Base-by-base conservation (phyloP, 1,140 invertebrate species). In the Eueides isabella region DNA sequence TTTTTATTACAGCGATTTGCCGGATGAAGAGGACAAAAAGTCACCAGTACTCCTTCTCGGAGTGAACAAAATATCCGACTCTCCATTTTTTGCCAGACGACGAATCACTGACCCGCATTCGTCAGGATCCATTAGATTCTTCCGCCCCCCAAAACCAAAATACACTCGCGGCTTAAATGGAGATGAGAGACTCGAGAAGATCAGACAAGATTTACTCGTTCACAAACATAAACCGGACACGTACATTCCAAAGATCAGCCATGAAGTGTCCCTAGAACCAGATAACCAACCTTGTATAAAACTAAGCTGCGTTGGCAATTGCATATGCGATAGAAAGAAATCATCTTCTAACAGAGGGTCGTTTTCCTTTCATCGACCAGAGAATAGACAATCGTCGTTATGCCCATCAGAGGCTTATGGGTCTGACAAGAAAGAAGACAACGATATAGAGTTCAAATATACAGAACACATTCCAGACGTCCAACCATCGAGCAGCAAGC, bases 21-120 rank as follows among this genome's bases (percentile, higher is more conserved):
- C 91, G 4, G 91, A 93, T 82, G 89, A 90, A 80, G 91, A 93
- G 72, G 91, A 93, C 72, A 91, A 90, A 77, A 92, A 92, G 68
- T 92, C 91, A 26, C 91, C 90, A 12, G 91, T 93, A 4, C 88
- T 93, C 31, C 86, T 93, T 30, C 71, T 93, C 78, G 91, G 91
- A 64, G 91, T 93, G 28, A 93, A 88, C 80, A 92, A 91, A 78
- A 92, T 93, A 72, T 85, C 91, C 1, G 91, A 93, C 55, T 93
- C 91, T 1, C 91, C 91, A 3, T 91, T 85, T 1, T 88, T 89
- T 68, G 78, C 87, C 2, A 79, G 91, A 69, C 70, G 91, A 80
- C 77, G 90, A 67, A 81, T 87, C n/a, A 80, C 77, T n/a, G 89
- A 92, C 31, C 83, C 89, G 5, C 83, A 89, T 61, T 76, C 85